A percentile compares a stretch with the other conserved stretches of the same genome.
These are phyloP conservation scores for Syngnathus typhle DNA, from an alignment of 2,113 vertebrate species.

Conservation along the genomic window DNA sequence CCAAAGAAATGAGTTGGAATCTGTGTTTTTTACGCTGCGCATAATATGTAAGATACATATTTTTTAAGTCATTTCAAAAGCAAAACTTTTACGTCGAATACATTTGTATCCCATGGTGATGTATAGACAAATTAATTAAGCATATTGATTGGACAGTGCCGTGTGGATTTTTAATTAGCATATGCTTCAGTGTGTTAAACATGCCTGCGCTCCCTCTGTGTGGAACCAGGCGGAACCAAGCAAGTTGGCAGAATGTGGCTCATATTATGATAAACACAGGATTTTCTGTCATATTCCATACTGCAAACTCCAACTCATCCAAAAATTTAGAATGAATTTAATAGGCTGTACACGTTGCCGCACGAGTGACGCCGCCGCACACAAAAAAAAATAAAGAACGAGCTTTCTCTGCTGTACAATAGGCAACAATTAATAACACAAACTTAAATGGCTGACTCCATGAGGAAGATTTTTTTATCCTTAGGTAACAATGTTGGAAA, in stretches of 20 bases:
- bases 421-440: too few species aligned
- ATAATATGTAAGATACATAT: background rate
- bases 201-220: slow-evolving; percentile 54
- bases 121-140: slow-evolving; percentile 69
- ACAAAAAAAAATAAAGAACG: too few species aligned
- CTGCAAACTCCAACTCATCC: background rate
- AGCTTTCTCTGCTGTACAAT: too few species aligned
- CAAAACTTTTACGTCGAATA: background rate
- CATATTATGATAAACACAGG: slow-evolving; percentile 22
- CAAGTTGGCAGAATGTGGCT: slow-evolving; percentile 26
- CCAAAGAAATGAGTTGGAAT: background rate
- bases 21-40: background rate
- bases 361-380: too few species aligned
- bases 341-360: too few species aligned
- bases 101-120: slow-evolving; percentile 40
- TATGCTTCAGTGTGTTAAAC: slow-evolving; percentile 65
- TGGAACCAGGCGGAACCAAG: slow-evolving; percentile 68
- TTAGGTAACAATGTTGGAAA: too few species aligned
- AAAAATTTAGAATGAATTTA: background rate
- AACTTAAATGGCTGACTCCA: too few species aligned
- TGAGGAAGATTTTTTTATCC: too few species aligned
- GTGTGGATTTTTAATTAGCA: slow-evolving; percentile 71
- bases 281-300: slow-evolving; percentile 8
- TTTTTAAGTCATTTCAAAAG: background rate
- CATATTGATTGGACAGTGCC: slow-evolving; percentile 59